These are phyloP conservation scores for Brachystomella parvula DNA, from an alignment of 1,140 invertebrate species.

Conservation along the genomic window DNA sequence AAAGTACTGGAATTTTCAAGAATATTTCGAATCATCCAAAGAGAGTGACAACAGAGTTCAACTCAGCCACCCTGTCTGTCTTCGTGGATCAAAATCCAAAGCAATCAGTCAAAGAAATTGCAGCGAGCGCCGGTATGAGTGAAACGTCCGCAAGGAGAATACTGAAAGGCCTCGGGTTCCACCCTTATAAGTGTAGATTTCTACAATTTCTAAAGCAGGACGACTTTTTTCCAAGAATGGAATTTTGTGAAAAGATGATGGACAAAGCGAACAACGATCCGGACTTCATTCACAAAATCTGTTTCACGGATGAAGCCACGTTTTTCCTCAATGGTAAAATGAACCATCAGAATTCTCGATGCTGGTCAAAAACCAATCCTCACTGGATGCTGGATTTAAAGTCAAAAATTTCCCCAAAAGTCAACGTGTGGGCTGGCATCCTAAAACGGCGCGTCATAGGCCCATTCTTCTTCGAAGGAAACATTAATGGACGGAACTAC, in stretches of 20 bases:
- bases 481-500: constrained; percentile 14
- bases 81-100: neutral
- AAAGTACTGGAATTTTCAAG: neutral
- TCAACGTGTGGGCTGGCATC: constrained; percentile 42
- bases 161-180: too few relatives aligned
- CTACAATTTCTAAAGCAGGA: neutral
- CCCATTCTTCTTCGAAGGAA: constrained; percentile 37
- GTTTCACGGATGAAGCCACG: constrained; percentile 25
- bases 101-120: neutral
- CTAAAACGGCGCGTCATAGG: constrained; percentile 39
- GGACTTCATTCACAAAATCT: neutral
- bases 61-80: neutral
- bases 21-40: neutral
- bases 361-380: constrained; percentile 39
- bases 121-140: neutral
- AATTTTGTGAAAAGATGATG: constrained; percentile 5
- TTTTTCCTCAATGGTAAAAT: constrained; percentile 39
- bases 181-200: constrained; percentile 11
- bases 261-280: neutral
- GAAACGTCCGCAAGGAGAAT: too few relatives aligned
- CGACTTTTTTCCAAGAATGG: neutral
- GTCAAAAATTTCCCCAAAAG: constrained; percentile 39
- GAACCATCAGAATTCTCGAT: constrained; percentile 28
- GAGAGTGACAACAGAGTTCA: neutral
- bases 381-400: constrained; percentile 35